Evolutionary conservation across 2,797 vertebrate genomes (phyloP).

Genomic region (Enteromius fasciolatus): DNA sequence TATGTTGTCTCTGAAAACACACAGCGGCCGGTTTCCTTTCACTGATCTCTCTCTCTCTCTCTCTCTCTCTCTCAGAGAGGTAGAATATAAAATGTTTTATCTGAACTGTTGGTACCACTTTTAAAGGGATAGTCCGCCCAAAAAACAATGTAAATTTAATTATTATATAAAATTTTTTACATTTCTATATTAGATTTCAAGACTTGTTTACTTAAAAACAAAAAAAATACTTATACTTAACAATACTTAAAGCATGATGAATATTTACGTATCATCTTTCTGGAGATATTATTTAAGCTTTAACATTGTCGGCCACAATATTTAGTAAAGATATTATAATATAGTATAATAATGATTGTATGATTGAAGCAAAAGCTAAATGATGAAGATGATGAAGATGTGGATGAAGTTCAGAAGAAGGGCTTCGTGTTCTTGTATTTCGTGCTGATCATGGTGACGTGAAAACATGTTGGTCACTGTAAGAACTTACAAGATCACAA

Average conservation of each 20-base stretch:
- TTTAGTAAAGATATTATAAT: not conserved
- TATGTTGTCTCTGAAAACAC: conserved; percentile 35
- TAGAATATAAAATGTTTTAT: not conserved
- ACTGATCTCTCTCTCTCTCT: conserved; percentile 1
- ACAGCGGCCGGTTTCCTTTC: not conserved
- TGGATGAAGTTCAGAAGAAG: not conserved
- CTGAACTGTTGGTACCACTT: not conserved
- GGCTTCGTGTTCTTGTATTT: not conserved
- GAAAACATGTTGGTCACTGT: not conserved
- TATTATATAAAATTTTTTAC: too few species aligned
- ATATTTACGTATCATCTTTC: not conserved
- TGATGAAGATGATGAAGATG: not conserved
- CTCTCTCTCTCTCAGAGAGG: not conserved
- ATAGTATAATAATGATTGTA: too few species aligned
- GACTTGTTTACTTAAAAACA: not conserved
- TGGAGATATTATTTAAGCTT: not conserved
- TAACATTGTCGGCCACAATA: not conserved
- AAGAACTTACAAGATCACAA: not conserved
- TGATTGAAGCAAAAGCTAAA: not conserved
- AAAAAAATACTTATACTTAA: too few species aligned
- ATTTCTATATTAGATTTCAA: not conserved
- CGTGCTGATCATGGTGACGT: not conserved
- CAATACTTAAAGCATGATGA: not conserved
- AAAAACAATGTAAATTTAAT: not conserved
- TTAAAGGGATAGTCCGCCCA: too few species aligned